Evolutionary conservation across 1,140 invertebrate species (phyloP), one percentile per base, ranked within the genome.

Genomic region (Drosophila leontia): DNA sequence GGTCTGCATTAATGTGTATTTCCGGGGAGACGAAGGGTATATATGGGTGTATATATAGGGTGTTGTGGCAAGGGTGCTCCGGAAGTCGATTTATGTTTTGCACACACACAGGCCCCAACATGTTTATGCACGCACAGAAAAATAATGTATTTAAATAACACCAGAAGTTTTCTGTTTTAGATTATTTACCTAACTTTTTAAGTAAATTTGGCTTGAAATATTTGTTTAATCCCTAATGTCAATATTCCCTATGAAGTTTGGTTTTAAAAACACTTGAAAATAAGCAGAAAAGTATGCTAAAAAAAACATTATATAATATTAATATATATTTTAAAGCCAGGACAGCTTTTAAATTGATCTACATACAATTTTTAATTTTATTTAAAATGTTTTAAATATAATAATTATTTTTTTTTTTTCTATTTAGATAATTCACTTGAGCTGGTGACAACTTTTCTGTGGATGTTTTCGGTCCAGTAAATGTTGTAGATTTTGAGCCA

Each of bases 1-100:
- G 72, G 50, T 50, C 75, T 91, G 88, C 81, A 91, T 91, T 91
- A 91, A 91, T 82, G 88, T 74, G 88, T 81, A 82, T 84, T 91
- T 91, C 87, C 87, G 86, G 74, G 60, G 29, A 51, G 29, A 37
- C 17, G 15, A 26, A 11, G 32, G 58, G n/a, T 13, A n/a, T 42
- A 17, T 19, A 32, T 7, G 23, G 5, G 7, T n/a, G 7, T 17
- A 17, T 29, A 17, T 17, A 42, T 17, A 23, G 44, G 45, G 60
- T 35, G 32, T 17, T 50, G 44, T 26, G 7, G n/a, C n/a, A 1
- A 37, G 44, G 58, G 80, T 42, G 45, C 26, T 44, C 32, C 80
- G 84, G 81, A 90, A 85, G 78, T 70, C 85, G 65, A 80, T 83
- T 80, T 88, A 88, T 82, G 84, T 72, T 53, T 75, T 72, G 58